Percentiles rank a stretch among this genome's conserved stretches.
Conservation (phyloP, 2,888 invertebrate genomes). For the Linnaemya vulpina region DNA sequence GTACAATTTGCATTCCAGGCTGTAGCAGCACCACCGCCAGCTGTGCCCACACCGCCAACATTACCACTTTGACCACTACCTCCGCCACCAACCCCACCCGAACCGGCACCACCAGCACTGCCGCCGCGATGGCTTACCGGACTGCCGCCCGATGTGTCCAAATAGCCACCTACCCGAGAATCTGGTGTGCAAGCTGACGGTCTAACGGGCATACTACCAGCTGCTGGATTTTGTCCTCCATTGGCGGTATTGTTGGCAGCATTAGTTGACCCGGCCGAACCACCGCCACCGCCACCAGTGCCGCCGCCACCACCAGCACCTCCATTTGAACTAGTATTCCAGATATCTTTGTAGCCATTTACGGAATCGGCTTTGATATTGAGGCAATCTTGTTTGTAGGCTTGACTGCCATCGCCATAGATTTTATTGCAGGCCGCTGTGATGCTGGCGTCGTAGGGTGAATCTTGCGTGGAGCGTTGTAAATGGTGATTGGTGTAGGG, state of each 20-base stretch:
- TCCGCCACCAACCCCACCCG: constrained; percentile 86
- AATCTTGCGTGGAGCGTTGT: constrained; percentile 92
- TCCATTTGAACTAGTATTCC: constrained; percentile 84
- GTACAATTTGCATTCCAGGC: constrained; percentile 96
- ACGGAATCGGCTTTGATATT: constrained; percentile 84
- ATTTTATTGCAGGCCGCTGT: constrained; percentile 92
- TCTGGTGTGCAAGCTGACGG: constrained; percentile 96
- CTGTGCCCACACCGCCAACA: constrained; percentile 86
- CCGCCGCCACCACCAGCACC: constrained; percentile 85
- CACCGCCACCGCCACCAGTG: constrained; percentile 85
- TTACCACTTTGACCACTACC: constrained; percentile 82
- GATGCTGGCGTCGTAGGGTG: constrained; percentile 95
- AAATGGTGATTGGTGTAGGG: constrained; percentile 93
- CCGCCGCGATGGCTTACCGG: constrained; percentile 89
- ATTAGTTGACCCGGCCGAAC: constrained; percentile 85
- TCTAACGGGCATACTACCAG: constrained; percentile 86
- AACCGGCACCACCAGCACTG: constrained; percentile 86
- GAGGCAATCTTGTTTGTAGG: constrained; percentile 90
- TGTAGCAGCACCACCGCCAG: constrained; percentile 84
- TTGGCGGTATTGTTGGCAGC: constrained; percentile 82
- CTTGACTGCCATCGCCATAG: constrained; percentile 81
- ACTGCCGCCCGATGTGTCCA: constrained; percentile 90
- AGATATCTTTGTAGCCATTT: constrained; percentile 86
- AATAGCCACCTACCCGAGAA: constrained; percentile 90
- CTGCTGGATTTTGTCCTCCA: constrained; percentile 86